Conservation (phyloP, 2,888 invertebrate genomes). For the Sinohyriopsis cumingii region DNA sequence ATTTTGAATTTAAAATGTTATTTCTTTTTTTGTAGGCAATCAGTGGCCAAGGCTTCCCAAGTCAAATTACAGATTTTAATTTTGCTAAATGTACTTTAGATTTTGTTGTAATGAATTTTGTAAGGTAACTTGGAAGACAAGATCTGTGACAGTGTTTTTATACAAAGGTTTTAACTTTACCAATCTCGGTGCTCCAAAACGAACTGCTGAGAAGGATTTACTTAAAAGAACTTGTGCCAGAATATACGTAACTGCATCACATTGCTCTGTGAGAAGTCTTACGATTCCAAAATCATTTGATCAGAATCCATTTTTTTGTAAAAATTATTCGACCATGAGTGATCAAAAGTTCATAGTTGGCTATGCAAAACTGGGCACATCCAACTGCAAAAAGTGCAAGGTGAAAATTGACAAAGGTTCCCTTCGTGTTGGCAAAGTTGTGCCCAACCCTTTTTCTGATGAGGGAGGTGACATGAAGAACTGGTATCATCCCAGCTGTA, state of each 20-base stretch:
- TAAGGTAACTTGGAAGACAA: no score
- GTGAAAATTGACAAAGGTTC: constrained; percentile 82
- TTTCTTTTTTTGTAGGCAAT: no score
- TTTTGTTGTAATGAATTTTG: no score
- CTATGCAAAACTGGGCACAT: constrained; percentile 85
- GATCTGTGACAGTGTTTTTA: background rate
- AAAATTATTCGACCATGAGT: constrained; percentile 56
- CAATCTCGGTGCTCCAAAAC: background rate
- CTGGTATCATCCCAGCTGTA: constrained; percentile 85
- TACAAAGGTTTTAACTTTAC: background rate
- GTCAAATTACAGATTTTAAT: no score
- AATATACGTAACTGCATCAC: background rate
- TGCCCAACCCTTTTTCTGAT: constrained; percentile 83
- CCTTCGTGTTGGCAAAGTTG: constrained; percentile 84
- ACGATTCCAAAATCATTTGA: background rate
- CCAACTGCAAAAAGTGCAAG: constrained; percentile 91
- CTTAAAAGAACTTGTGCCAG: background rate
- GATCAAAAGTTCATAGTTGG: constrained; percentile 78
- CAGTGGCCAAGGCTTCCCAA: no score
- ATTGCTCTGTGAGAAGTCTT: background rate
- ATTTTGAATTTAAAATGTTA: no score
- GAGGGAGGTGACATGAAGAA: constrained; percentile 85
- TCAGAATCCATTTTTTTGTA: background rate
- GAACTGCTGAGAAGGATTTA: background rate
- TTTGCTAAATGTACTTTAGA: no score